Conservation (phyloP, 2,797 vertebrate genomes). For the Amblyopsis hoosieri region DNA sequence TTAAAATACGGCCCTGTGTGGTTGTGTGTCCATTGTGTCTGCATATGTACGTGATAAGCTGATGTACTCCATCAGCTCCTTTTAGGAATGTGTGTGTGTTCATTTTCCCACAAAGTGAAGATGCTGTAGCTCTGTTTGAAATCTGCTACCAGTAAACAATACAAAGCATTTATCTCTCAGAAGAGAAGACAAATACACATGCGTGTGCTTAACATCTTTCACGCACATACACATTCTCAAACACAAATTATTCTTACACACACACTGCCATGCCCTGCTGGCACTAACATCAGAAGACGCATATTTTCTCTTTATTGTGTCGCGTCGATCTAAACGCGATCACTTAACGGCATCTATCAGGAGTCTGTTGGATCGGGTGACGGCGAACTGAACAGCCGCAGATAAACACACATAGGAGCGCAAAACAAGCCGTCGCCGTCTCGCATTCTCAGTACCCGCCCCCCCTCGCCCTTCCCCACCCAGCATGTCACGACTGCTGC, state of each 20-base stretch:
- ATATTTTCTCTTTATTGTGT: conserved; percentile 19
- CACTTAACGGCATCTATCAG: conserved; percentile 49
- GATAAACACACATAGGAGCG: conserved; percentile 37
- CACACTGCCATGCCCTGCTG: neutral
- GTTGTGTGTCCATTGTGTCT: neutral
- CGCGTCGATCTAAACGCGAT: conserved; percentile 65
- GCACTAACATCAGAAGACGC: neutral
- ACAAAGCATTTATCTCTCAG: conserved; percentile 37
- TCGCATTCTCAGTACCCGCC: conserved; percentile 1
- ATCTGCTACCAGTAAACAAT: conserved; percentile 50
- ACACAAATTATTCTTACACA: conserved; percentile 18
- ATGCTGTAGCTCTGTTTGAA: conserved; percentile 24
- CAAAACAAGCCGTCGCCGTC: neutral
- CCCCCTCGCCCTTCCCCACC: conserved; percentile 28
- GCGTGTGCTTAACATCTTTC: conserved; percentile 16
- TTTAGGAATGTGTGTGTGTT: neutral
- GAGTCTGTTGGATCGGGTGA: conserved; percentile 37
- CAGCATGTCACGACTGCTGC: conserved; percentile 62
- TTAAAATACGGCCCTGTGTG: neutral
- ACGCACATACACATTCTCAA: conserved; percentile 12
- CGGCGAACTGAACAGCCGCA: conserved; percentile 65
- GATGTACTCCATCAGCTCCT: neutral
- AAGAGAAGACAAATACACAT: conserved; percentile 15
- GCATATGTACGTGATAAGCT: neutral
- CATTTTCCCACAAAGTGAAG: conserved; percentile 6